phyloP scores from a whole-genome alignment of 2,888 invertebrate genomes.

The Torymus aiolomorphi region DNA sequence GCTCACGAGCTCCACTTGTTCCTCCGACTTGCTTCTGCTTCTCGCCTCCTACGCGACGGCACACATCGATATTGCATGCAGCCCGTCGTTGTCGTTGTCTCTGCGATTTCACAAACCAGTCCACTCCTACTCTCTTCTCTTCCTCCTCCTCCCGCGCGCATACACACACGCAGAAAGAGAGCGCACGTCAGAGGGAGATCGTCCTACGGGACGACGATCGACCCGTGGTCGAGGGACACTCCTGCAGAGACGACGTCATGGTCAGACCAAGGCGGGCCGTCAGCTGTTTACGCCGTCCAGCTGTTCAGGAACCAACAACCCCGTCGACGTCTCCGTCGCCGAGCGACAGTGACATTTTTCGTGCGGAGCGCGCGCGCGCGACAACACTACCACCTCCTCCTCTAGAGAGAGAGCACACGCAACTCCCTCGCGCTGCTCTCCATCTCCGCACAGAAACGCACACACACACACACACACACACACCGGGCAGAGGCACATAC shows the following conservation, averaged over 20 bases:
- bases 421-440: too few species aligned
- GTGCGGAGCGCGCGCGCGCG: not conserved
- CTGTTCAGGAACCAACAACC: too few species aligned
- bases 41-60: not conserved
- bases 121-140: slow-evolving; percentile 16
- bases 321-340: not conserved
- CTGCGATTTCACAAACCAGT: slow-evolving; percentile 34
- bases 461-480: too few species aligned
- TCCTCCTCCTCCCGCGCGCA: slow-evolving; percentile 1
- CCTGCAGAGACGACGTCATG: too few species aligned
- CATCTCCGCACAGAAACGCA: too few species aligned
- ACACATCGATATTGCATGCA: slow-evolving; percentile 36
- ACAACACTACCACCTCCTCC: not conserved
- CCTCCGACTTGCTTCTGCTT: too few species aligned
- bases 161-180: not conserved
- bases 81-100: slow-evolving; percentile 26
- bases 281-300: too few species aligned
- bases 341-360: slow-evolving; percentile 27
- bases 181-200: slow-evolving; percentile 1
- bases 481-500: too few species aligned
- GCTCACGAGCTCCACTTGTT: not conserved
- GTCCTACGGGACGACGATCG: not conserved
- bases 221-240: not conserved
- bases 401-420: slow-evolving; percentile 14
- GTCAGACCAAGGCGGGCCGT: too few species aligned